phyloP scores from a whole-genome alignment of 2,888 invertebrate species.

The Zelleria hepariella region DNA sequence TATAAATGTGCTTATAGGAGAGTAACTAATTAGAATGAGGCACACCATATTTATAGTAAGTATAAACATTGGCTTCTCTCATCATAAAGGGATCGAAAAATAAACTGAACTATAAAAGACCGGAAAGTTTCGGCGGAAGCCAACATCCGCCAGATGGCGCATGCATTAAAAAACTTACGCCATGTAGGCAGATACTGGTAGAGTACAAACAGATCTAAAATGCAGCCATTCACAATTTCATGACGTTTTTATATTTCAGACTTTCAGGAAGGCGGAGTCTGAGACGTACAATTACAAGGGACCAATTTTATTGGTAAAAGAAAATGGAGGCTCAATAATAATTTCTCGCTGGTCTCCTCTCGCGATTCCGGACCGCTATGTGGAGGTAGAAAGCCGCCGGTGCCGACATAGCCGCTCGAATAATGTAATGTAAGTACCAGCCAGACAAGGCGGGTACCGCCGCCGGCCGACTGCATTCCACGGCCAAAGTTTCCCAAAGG shows the following conservation, averaged over 20 bases:
- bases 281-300: neutral
- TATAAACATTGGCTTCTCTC: conserved; percentile 40
- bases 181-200: neutral
- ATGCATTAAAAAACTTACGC: conserved; percentile 8
- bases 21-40: neutral
- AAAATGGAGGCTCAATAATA: conserved; percentile 5
- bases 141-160: conserved; percentile 68
- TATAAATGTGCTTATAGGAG: neutral
- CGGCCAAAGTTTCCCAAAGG: conserved; percentile 24
- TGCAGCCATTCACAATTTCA: neutral
- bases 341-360: conserved; percentile 15
- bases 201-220: neutral
- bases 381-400: conserved; percentile 25
- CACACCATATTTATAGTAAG: conserved; percentile 15
- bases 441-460: conserved; percentile 16
- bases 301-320: neutral
- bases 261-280: neutral
- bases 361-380: conserved; percentile 21
- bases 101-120: conserved; percentile 49
- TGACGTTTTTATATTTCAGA: neutral
- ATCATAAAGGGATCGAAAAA: conserved; percentile 55
- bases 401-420: conserved; percentile 24
- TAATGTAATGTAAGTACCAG: conserved; percentile 24
- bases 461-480: conserved; percentile 31
- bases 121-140: conserved; percentile 65